Evolutionary conservation across 2,797 vertebrate species (phyloP).

Genomic region (Pterois miles): DNA sequence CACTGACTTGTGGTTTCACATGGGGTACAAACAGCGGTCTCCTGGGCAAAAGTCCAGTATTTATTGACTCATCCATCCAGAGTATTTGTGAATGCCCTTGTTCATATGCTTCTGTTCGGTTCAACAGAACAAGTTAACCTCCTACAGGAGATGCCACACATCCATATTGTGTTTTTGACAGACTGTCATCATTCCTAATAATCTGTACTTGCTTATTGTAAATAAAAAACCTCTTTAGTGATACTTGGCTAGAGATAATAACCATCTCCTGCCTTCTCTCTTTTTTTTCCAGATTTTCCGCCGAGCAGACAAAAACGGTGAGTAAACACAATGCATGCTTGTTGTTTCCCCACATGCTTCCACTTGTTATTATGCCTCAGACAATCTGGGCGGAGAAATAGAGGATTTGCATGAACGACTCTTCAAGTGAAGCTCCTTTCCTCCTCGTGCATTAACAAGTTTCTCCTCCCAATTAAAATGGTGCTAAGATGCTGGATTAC

Average conservation of each 20-base stretch:
- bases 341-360: slow-evolving; percentile 16
- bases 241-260: slow-evolving; percentile 12
- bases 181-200: not conserved
- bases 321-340: slow-evolving; percentile 71
- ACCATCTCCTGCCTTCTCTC: not conserved
- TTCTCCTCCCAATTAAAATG: slow-evolving; percentile 57
- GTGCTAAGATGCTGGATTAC: slow-evolving; percentile 40
- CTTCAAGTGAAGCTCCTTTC: slow-evolving; percentile 31
- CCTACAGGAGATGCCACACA: not conserved
- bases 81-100: slow-evolving; percentile 2
- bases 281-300: slow-evolving; percentile 92
- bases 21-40: too few species aligned
- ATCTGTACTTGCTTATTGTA: slow-evolving; percentile 11
- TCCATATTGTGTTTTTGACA: slow-evolving; percentile 20
- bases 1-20: too few species aligned
- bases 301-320: slow-evolving; percentile 97
- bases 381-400: slow-evolving; percentile 27
- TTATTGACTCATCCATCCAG: slow-evolving; percentile 23
- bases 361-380: slow-evolving; percentile 17
- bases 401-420: slow-evolving; percentile 41
- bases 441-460: slow-evolving; percentile 30
- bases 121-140: not conserved
- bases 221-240: slow-evolving; percentile 11
- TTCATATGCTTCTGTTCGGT: not conserved
- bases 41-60: too few species aligned